Base-by-base conservation (phyloP, 2,113 vertebrate species). In the Amazona vittata region DNA sequence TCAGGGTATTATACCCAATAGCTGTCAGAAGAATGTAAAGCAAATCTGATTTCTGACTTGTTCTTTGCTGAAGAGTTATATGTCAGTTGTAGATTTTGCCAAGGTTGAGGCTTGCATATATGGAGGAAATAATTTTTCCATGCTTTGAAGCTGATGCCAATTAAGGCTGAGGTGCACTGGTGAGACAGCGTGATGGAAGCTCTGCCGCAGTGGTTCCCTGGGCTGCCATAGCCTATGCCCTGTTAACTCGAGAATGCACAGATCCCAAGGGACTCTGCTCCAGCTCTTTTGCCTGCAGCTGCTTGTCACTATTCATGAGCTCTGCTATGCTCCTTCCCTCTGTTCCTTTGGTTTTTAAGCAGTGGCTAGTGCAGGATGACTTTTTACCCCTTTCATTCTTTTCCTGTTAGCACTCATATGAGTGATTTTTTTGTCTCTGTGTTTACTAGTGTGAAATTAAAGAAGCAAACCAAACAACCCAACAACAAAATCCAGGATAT, bases 121-220 rank as follows among this genome's bases (percentile, higher is more conserved):
- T 2, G 17, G 50, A 70, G 83, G 73, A 63, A 77, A 21, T 35
- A 37, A 35, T 70, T 77, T 20, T 43, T 26, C 20, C 55, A 25
- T 16, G 35, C 83, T 89, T 84, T 62, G 89, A 62, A 83, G 69
- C 26, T 46, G 9, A 46, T 85, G 69, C 86, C 49, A 33, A 0
- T 39, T 31, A 8, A 39, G 49, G 71, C 79, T 65, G 85, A 62
- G 65, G 29, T 9, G 35, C 8, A 2, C 46, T n/a, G 77, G 37
- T 31, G 44, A 44, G 67, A 11, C 0, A 0, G 41, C 0, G 0
- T 12, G 47, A 35, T 52, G 79, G 28, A 41, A 67, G 25, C 55
- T 74, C 18, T 46, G 46, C 44, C 20, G 37, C 0, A 0, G 33
- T 41, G 69, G 20, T 76, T 84, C 47, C 29, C 26, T 50, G 47